phyloP scores from a whole-genome alignment of 2,888 invertebrate genomes.

The Rugalucina vietnamica region DNA sequence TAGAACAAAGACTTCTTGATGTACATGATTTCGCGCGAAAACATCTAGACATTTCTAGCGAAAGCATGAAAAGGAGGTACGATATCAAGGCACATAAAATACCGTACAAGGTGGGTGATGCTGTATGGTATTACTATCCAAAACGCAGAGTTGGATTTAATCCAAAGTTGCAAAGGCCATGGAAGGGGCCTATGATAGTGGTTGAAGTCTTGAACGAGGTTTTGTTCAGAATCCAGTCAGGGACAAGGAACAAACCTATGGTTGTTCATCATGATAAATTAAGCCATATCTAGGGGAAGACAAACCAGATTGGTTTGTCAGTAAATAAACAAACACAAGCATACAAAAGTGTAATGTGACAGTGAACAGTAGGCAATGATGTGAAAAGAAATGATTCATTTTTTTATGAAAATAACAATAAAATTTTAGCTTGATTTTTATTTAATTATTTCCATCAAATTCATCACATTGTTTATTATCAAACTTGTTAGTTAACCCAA shows the following conservation, averaged over 20 bases:
- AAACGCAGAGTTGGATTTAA: slow-evolving; percentile 20
- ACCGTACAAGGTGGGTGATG: neutral
- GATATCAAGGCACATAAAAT: slow-evolving; percentile 1
- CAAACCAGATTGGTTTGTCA: neutral
- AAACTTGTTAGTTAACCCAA: no score
- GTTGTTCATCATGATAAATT: slow-evolving; percentile 8
- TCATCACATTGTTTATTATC: no score
- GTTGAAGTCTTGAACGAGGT: slow-evolving; percentile 33
- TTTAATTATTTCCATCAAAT: no score
- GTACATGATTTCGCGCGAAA: slow-evolving; percentile 39
- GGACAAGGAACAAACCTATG: neutral
- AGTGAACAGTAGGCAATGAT: no score
- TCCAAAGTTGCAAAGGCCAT: slow-evolving; percentile 29
- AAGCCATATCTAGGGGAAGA: slow-evolving; percentile 24
- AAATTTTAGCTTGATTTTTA: no score
- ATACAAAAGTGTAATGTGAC: no score
- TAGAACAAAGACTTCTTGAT: neutral
- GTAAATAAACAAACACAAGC: neutral
- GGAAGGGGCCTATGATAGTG: slow-evolving; percentile 40
- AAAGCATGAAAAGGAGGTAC: slow-evolving; percentile 29
- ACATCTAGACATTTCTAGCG: slow-evolving; percentile 18
- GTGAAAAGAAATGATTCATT: no score
- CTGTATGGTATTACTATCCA: slow-evolving; percentile 20
- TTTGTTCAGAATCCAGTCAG: neutral
- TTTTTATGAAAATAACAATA: no score